phyloP scores from a whole-genome alignment of 1,140 invertebrate species.

The Saccostrea glomerata region DNA sequence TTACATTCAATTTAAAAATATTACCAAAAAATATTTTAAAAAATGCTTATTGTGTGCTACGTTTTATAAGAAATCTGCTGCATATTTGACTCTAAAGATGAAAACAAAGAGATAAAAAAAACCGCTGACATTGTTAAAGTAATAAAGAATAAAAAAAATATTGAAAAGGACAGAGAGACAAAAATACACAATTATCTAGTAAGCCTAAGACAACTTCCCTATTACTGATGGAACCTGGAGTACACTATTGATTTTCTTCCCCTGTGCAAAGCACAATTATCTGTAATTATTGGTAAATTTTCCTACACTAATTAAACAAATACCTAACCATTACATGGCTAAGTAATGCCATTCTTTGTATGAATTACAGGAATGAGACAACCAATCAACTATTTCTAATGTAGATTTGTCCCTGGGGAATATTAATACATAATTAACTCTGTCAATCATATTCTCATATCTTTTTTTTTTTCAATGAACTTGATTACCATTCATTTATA shows the following conservation, averaged over 20 bases:
- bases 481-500: neutral
- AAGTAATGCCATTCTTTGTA: neutral
- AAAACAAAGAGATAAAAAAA: neutral
- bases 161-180: neutral
- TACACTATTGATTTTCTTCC: constrained; percentile 5
- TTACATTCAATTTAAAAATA: neutral
- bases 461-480: neutral
- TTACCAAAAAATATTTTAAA: neutral
- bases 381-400: neutral
- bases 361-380: neutral
- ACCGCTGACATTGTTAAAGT: neutral
- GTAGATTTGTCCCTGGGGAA: neutral
- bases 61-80: neutral
- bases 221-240: neutral
- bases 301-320: constrained; percentile 14
- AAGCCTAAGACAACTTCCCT: neutral
- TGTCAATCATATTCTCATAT: neutral
- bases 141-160: neutral
- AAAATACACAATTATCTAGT: neutral
- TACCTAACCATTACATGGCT: neutral
- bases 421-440: neutral
- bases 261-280: neutral
- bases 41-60: neutral
- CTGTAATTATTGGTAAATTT: constrained; percentile 12
- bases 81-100: neutral